phyloP scores from a whole-genome alignment of 2,113 vertebrate species.

The Epinephelus moara region DNA sequence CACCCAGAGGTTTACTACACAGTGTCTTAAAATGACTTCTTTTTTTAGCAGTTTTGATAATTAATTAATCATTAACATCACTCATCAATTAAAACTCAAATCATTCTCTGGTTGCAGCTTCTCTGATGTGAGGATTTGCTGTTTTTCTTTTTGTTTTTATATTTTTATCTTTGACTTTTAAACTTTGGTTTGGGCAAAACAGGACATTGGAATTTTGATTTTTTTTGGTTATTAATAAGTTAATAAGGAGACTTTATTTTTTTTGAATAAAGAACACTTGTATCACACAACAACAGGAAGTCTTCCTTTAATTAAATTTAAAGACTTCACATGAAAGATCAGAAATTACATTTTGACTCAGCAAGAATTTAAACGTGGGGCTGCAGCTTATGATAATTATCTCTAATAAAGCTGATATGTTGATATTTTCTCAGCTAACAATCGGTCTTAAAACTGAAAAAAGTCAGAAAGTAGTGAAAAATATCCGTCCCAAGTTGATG shows the following conservation, averaged over 20 bases:
- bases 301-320: background rate
- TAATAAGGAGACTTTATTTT: too few relatives aligned
- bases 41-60: background rate
- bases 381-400: background rate
- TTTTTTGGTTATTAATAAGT: too few relatives aligned
- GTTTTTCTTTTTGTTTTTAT: background rate
- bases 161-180: background rate
- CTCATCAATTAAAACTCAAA: background rate
- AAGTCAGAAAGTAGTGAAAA: background rate
- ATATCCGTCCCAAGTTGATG: background rate
- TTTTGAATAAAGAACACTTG: background rate
- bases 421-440: background rate
- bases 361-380: too few relatives aligned
- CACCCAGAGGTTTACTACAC: background rate
- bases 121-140: background rate
- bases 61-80: background rate
- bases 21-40: background rate
- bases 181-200: background rate
- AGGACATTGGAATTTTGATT: background rate
- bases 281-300: background rate
- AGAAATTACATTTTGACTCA: too few relatives aligned
- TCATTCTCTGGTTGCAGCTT: background rate
- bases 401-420: background rate
- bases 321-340: background rate
- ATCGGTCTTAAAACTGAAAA: background rate